phyloP scores from a whole-genome alignment of 1,140 invertebrate species.

The Notospermus geniculatus region DNA sequence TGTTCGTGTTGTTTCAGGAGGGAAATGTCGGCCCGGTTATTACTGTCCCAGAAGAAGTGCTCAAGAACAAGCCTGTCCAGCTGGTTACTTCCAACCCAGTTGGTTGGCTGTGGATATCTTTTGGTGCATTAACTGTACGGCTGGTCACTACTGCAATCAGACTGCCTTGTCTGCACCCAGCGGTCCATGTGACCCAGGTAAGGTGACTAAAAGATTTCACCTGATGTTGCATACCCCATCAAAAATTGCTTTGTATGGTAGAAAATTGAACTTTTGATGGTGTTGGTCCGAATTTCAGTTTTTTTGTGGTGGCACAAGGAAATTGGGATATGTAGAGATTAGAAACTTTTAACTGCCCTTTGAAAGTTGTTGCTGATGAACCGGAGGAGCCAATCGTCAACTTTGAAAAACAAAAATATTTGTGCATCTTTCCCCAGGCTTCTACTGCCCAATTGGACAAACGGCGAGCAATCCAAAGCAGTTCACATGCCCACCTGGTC shows the following conservation, averaged over 20 bases:
- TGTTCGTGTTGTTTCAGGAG: no score
- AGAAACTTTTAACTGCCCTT: no score
- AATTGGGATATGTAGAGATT: no score
- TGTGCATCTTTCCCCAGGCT: constrained; percentile 21
- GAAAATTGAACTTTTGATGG: no score
- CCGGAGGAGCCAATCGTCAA: no score
- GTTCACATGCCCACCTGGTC: constrained; percentile 45
- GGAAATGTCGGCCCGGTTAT: constrained; percentile 33
- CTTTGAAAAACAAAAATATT: no score
- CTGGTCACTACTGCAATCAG: constrained; percentile 42
- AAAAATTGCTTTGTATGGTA: no score
- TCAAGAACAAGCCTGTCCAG: constrained; percentile 31
- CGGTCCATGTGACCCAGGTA: constrained; percentile 34
- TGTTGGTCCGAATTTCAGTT: no score
- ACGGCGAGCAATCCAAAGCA: constrained; percentile 32
- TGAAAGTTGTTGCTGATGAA: no score
- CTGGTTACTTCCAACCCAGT: constrained; percentile 44
- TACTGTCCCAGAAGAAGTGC: constrained; percentile 39
- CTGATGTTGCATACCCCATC: no score
- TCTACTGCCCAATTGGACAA: constrained; percentile 46
- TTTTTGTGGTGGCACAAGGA: no score
- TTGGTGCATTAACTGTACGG: constrained; percentile 44
- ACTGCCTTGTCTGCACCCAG: constrained; percentile 33
- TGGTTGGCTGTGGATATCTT: constrained; percentile 30
- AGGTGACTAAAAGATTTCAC: no score